Base-by-base conservation (phyloP, 2,113 vertebrate species). In the Bolborhynchus lineola region DNA sequence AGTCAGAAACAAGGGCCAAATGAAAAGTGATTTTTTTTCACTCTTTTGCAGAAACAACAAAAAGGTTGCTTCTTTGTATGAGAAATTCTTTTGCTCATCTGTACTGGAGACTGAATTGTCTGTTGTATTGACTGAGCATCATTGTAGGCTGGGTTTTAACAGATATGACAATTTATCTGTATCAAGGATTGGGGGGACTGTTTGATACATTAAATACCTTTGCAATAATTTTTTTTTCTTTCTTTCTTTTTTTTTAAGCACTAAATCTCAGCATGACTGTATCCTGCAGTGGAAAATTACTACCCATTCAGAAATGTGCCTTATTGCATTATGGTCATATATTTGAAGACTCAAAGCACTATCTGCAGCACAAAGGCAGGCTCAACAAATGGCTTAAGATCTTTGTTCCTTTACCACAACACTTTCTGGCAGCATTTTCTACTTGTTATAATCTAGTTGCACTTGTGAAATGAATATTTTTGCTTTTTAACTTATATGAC, bases 91-190 rank as follows among this genome's bases (percentile, higher is more conserved):
- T 83, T 94, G 82, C 92, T 93, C 80, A 37, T 92, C 90, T 92
- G 86, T 76, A 3, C 79, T 86, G 92, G 90, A 75, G 53, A 59
- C 79, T 77, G 93, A 95, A 98, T 97, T 97, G 93, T 97, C 97
- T 97, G 95, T 94, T 92, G 82, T 94, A 93, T 92, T 93, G 89
- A 93, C 94, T 94, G 92, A 89, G 94, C 90, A 85, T 95, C 87
- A 95, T 94, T 97, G 95, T 96, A 81, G 97, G 89, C 86, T 80
- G 75, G 81, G 92, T 96, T 97, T 98, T 97, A 96, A 89, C 88
- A 96, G 96, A 92, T 93, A 95, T 78, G 90, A 97, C 95, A 96
- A 97, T 97, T 97, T 94, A 92, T 96, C 90, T 96, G 91, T 92
- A 88, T 91, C 25, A 57, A 18, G 79, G 24, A 41, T 44, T 57